phyloP scores from a whole-genome alignment of 2,113 vertebrate species.

The Grus americana region DNA sequence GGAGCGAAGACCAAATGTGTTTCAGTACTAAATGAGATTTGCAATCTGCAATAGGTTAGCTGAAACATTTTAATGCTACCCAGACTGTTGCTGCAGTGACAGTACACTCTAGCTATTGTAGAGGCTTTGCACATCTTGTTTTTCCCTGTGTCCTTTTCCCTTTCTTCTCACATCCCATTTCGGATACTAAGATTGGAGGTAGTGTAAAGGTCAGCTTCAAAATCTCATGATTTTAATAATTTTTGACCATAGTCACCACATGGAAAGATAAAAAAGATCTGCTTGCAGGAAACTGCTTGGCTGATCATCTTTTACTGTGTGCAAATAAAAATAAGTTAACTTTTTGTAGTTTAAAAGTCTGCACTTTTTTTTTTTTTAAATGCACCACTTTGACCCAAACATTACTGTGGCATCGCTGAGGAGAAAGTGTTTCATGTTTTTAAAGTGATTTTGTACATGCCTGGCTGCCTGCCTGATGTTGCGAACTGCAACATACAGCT shows the following conservation, averaged over 20 bases:
- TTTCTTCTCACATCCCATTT: neutral
- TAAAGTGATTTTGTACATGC: neutral
- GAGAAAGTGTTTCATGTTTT: neutral
- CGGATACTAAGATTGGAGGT: neutral
- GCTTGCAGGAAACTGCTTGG: neutral
- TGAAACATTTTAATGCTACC: neutral
- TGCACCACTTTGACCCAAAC: accelerated
- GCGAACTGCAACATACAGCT: neutral
- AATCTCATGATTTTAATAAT: neutral
- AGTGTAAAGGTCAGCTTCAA: neutral
- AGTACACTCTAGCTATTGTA: accelerated
- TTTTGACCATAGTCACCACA: neutral
- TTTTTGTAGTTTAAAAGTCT: neutral
- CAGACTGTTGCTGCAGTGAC: neutral
- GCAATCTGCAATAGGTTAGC: neutral
- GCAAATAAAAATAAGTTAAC: neutral
- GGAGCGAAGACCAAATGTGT: neutral
- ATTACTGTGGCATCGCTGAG: accelerated
- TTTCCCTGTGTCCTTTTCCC: neutral
- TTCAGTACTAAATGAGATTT: neutral
- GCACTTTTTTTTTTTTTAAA: neutral
- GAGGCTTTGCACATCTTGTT: neutral
- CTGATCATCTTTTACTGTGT: neutral
- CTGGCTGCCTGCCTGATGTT: neutral
- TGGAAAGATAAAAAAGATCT: neutral